Evolutionary conservation across 2,113 vertebrate genomes (phyloP).

Genomic region (Saguinus imperator): DNA sequence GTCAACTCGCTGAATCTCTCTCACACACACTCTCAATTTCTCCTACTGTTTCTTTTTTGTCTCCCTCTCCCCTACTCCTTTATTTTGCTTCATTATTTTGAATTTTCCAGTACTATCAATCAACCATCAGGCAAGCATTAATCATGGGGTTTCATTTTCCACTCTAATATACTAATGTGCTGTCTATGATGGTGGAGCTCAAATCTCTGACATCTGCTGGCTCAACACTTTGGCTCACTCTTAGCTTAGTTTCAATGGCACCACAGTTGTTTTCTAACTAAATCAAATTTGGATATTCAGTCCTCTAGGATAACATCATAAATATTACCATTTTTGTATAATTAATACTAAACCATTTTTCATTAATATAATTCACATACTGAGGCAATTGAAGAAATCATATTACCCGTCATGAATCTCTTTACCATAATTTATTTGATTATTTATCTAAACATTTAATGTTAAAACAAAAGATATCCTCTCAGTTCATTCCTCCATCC

Average conservation of each 20-base stretch:
- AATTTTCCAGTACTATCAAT: slow-evolving; percentile 39
- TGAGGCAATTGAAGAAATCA: not conserved
- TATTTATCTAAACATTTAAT: slow-evolving; percentile 54
- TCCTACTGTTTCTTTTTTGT: not conserved
- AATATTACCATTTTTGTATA: slow-evolving; percentile 22
- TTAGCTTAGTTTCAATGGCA: slow-evolving; percentile 23
- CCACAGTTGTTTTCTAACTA: slow-evolving; percentile 53
- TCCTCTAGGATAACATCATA: not conserved
- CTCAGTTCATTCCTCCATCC: slow-evolving; percentile 77
- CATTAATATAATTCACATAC: slow-evolving; percentile 47
- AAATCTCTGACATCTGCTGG: slow-evolving; percentile 38
- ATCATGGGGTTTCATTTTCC: slow-evolving; percentile 40
- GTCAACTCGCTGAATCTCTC: not conserved
- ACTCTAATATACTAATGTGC: not conserved
- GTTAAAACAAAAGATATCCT: slow-evolving; percentile 73
- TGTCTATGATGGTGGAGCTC: not conserved
- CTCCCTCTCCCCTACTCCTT: not conserved
- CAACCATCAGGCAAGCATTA: slow-evolving; percentile 4
- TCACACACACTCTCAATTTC: not conserved
- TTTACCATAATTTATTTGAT: slow-evolving; percentile 57
- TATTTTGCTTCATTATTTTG: slow-evolving; percentile 37
- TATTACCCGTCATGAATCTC: slow-evolving; percentile 55
- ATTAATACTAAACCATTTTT: slow-evolving; percentile 17
- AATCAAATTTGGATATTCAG: slow-evolving; percentile 57
- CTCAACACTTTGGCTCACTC: not conserved